Evolutionary conservation across 2,888 invertebrate species (phyloP).

Genomic region (Harpalus rubripes): DNA sequence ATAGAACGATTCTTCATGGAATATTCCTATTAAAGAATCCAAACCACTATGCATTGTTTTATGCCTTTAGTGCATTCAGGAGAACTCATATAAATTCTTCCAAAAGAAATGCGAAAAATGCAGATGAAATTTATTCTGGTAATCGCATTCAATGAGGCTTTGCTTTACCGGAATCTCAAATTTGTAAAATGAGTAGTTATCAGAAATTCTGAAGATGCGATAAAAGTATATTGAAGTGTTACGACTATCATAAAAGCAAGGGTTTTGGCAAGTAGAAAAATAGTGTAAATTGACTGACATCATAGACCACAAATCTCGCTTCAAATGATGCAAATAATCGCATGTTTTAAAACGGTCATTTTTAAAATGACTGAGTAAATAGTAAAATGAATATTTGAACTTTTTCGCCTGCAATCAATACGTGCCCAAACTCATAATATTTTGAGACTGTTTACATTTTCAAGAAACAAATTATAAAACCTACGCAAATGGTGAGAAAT

Average conservation of each 20-base stretch:
- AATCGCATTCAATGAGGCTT: slow-evolving; percentile 28
- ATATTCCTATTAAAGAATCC: slow-evolving; percentile 19
- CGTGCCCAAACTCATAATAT: too few relatives aligned
- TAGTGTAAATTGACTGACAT: slow-evolving; percentile 35
- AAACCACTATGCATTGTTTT: slow-evolving; percentile 31
- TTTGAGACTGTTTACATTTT: too few relatives aligned
- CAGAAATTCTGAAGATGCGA: neutral
- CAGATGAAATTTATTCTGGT: slow-evolving; percentile 18
- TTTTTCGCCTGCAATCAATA: too few relatives aligned
- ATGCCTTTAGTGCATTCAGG: slow-evolving; percentile 25
- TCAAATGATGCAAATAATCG: neutral
- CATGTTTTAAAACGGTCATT: neutral
- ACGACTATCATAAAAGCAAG: slow-evolving; percentile 10
- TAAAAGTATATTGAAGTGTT: neutral
- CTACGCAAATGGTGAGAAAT: too few relatives aligned
- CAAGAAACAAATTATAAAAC: too few relatives aligned
- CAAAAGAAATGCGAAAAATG: slow-evolving; percentile 27
- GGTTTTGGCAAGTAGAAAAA: slow-evolving; percentile 14
- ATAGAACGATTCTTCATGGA: slow-evolving; percentile 27
- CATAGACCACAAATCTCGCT: neutral
- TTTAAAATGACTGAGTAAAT: too few relatives aligned
- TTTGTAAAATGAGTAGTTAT: neutral
- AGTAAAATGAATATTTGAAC: too few relatives aligned
- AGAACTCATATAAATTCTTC: slow-evolving; percentile 33
- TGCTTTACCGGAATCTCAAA: neutral